These are phyloP conservation scores for Orgyia antiqua DNA, from an alignment of 2,888 invertebrate species.

Conservation along the genomic window DNA sequence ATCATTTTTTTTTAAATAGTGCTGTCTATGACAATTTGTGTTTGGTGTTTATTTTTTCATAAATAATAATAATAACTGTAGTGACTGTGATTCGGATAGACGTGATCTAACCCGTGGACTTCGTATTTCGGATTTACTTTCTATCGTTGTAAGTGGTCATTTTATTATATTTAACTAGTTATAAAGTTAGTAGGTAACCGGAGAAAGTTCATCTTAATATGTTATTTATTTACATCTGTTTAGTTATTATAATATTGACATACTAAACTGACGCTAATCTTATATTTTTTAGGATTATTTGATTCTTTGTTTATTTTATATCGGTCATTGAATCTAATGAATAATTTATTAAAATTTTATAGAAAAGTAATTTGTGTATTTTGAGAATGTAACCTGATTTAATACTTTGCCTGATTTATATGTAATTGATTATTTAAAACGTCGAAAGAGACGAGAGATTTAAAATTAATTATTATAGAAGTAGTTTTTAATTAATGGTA, in stretches of 20 bases:
- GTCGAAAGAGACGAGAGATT: too few relatives aligned
- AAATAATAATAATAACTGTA: constrained; percentile 38
- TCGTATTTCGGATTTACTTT: constrained; percentile 73
- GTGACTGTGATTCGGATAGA: constrained; percentile 56
- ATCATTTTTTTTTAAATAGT: constrained; percentile 35
- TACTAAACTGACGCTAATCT: constrained; percentile 24
- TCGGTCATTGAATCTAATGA: constrained; percentile 23
- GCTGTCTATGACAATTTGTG: constrained; percentile 5
- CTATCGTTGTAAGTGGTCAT: constrained; percentile 71
- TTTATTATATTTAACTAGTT: constrained; percentile 58
- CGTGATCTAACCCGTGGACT: constrained; percentile 58
- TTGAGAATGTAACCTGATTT: neutral
- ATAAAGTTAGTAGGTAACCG: constrained; percentile 36
- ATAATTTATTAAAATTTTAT: constrained; percentile 17
- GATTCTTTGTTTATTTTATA: constrained; percentile 15
- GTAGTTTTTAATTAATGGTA: constrained; percentile 17
- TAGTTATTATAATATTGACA: constrained; percentile 19
- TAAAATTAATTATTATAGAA: constrained; percentile 24
- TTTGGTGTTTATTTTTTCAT: constrained; percentile 27
- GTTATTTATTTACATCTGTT: constrained; percentile 25
- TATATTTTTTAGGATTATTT: constrained; percentile 11
- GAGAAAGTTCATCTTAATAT: constrained; percentile 50
- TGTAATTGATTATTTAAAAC: neutral
- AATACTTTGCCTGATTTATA: neutral
- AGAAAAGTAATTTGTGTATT: neutral